These are phyloP conservation scores for Strigops habroptila DNA, from an alignment of 2,113 vertebrate species.

Conservation along the genomic window DNA sequence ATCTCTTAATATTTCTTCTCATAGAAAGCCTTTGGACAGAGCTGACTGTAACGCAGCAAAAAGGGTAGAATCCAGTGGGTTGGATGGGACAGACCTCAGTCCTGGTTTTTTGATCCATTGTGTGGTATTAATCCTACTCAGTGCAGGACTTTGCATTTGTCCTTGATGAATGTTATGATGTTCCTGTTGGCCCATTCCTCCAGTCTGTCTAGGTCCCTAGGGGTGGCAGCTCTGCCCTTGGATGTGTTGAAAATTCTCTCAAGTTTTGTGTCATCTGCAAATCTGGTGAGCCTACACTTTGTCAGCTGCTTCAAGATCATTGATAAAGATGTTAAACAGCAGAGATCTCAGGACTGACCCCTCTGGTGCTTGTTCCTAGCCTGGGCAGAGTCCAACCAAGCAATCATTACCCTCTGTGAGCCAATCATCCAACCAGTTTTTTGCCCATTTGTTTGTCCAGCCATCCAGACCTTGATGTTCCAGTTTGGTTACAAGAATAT, in stretches of 20 bases:
- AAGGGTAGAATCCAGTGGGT: neutral
- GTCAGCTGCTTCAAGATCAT: neutral
- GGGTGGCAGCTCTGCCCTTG: neutral
- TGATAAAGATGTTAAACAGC: neutral
- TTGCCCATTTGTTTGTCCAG: neutral
- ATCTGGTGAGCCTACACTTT: neutral
- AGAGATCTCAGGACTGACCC: fast-evolving
- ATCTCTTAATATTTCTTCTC: neutral
- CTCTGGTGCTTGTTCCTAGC: neutral
- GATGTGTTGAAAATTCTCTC: neutral
- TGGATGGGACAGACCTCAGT: neutral
- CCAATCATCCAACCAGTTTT: neutral
- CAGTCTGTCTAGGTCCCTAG: neutral
- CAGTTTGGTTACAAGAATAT: neutral
- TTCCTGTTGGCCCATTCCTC: neutral
- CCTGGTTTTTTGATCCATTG: neutral
- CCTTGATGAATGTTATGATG: neutral
- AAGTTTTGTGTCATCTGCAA: neutral
- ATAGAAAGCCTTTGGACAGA: neutral
- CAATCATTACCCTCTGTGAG: neutral
- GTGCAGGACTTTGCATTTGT: neutral
- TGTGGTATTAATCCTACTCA: neutral
- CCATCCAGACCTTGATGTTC: neutral
- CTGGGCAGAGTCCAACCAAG: neutral
- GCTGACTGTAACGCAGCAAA: neutral